Evolutionary conservation across 2,797 vertebrate species (phyloP).

Genomic region (Xenops minutus): DNA sequence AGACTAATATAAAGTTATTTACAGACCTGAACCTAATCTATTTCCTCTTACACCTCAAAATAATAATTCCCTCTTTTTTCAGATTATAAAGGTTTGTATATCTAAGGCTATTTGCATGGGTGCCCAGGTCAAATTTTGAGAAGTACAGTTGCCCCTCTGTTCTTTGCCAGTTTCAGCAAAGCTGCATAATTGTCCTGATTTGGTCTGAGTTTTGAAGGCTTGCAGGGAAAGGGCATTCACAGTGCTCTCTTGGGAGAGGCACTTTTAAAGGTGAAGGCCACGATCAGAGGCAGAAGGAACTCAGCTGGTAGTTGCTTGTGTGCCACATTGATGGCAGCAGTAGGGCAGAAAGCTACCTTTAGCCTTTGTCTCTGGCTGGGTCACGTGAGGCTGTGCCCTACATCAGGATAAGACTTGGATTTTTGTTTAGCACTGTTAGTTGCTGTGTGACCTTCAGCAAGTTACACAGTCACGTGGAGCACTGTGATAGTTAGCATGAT

Average conservation of each 20-base stretch:
- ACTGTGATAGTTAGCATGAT: background rate
- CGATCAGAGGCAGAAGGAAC: background rate
- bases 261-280: background rate
- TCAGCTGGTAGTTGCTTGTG: background rate
- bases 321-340: background rate
- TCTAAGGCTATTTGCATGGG: background rate
- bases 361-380: background rate
- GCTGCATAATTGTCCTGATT: background rate
- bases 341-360: background rate
- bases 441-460: background rate
- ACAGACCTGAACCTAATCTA: slow-evolving; percentile 52
- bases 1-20: slow-evolving; percentile 67
- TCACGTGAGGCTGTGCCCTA: background rate
- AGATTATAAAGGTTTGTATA: background rate
- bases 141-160: background rate
- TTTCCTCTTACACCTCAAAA: slow-evolving; percentile 61
- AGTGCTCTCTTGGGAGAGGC: background rate
- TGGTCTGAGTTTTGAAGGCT: background rate
- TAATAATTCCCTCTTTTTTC: slow-evolving; percentile 52
- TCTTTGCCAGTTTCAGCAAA: slow-evolving; percentile 13
- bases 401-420: background rate
- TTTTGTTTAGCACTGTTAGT: background rate
- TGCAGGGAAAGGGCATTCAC: background rate
- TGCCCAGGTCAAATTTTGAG: slow-evolving; percentile 24
- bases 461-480: background rate